Percentiles rank a stretch among this genome's conserved stretches.
phyloP scores from a whole-genome alignment of 2,113 vertebrate genomes.

The Zosterops japonicus region DNA sequence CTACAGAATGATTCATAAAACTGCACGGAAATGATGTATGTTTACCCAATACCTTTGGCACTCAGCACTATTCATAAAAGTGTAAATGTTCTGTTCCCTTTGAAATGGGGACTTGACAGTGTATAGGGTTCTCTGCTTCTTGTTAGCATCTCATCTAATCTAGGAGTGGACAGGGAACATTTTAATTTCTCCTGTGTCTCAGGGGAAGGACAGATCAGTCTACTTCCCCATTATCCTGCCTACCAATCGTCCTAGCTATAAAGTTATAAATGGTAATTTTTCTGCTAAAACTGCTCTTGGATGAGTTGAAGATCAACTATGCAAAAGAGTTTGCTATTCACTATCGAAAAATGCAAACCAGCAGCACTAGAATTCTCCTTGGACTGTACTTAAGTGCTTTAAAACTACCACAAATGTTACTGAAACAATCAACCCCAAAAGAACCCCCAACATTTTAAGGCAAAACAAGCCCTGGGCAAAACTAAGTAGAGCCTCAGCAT shows the following conservation, averaged over 20 bases:
- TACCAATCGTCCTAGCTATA: not conserved
- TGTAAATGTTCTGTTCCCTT: not conserved
- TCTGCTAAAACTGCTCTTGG: not conserved
- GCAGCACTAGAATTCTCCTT: not conserved
- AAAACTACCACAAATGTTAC: not conserved
- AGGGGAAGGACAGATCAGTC: not conserved
- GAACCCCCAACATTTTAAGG: not conserved
- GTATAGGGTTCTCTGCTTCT: not conserved
- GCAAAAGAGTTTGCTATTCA: not conserved
- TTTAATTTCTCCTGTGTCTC: not conserved
- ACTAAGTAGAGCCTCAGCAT: not conserved
- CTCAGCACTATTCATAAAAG: not conserved
- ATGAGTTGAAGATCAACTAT: not conserved
- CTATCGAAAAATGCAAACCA: not conserved
- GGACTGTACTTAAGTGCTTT: not conserved
- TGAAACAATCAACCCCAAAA: conserved; percentile 11
- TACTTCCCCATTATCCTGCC: not conserved
- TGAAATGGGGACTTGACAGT: not conserved
- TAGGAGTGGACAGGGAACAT: not conserved
- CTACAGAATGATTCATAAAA: conserved; percentile 10
- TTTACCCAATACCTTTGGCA: conserved; percentile 24
- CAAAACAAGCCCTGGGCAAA: conserved; percentile 44
- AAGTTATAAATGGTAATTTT: not conserved
- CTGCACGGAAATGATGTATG: not conserved
- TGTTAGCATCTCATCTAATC: conserved; percentile 7